Percentiles rank a stretch among this genome's conserved stretches.
phyloP scores from a whole-genome alignment of 2,797 vertebrate species.

The Arnoldichthys spilopterus region DNA sequence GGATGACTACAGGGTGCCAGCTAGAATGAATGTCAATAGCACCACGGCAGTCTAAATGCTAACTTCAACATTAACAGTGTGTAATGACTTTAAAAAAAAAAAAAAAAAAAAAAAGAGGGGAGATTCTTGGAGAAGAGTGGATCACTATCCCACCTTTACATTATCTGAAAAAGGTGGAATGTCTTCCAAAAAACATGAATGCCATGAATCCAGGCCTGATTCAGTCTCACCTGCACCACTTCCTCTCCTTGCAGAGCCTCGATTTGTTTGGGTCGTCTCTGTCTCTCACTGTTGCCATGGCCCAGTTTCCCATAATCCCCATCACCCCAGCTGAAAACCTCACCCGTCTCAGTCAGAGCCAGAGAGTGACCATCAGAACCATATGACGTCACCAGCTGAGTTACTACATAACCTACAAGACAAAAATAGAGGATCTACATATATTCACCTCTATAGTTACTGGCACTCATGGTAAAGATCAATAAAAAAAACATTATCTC shows the following conservation, averaged over 20 bases:
- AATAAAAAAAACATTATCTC: no score
- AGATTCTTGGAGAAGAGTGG: neutral
- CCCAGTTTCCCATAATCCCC: conserved; percentile 86
- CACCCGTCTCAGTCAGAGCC: conserved; percentile 83
- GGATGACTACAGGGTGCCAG: neutral
- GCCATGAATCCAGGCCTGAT: neutral
- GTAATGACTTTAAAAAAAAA: neutral
- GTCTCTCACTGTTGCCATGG: conserved; percentile 83
- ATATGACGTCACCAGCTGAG: conserved; percentile 82
- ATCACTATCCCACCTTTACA: neutral
- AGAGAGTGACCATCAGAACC: conserved; percentile 85
- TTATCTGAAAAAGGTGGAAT: neutral
- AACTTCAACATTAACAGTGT: neutral
- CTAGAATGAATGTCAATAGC: neutral
- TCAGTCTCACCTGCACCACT: conserved; percentile 74
- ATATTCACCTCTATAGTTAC: no score
- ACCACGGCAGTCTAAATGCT: neutral
- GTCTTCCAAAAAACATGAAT: neutral
- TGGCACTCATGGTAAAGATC: no score
- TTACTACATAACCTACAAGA: conserved; percentile 80
- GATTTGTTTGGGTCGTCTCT: conserved; percentile 83
- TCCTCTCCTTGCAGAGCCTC: conserved; percentile 84
- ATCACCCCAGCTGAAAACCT: conserved; percentile 87
- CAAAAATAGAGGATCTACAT: no score
- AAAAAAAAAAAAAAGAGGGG: neutral